Conservation (phyloP, 2,113 vertebrate species). For the Mesoclemmys tuberculata region DNA sequence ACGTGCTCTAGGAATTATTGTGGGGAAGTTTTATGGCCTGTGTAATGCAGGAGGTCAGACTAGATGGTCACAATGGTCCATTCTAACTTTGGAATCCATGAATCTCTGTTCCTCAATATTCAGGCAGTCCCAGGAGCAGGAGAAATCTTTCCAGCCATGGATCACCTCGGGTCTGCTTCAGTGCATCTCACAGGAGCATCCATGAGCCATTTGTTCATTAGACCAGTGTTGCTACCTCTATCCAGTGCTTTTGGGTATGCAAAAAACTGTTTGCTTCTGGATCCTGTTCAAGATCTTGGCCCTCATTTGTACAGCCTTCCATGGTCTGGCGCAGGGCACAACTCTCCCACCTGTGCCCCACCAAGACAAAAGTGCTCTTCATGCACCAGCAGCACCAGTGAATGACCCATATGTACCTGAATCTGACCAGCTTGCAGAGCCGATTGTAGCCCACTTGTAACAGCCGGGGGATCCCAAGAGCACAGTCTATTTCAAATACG, state of each 20-base stretch:
- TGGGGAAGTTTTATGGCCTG: too few species aligned
- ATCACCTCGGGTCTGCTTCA: neutral
- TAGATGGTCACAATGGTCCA: too few species aligned
- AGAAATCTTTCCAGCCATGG: neutral
- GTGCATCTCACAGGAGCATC: neutral
- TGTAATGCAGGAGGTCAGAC: too few species aligned
- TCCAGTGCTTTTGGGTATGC: neutral
- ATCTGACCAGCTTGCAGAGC: neutral
- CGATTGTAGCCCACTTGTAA: neutral
- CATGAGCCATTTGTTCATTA: neutral
- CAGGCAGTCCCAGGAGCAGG: neutral
- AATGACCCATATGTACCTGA: too few species aligned
- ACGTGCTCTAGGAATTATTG: too few species aligned
- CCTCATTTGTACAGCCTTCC: neutral
- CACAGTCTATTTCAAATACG: neutral
- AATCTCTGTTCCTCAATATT: neutral
- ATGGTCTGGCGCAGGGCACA: neutral
- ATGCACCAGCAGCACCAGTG: too few species aligned
- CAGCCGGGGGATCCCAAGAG: accelerated
- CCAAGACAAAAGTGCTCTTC: neutral
- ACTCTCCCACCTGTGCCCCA: too few species aligned
- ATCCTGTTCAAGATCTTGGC: neutral
- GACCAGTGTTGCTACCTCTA: neutral
- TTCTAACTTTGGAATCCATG: too few species aligned
- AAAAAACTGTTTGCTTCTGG: neutral